phyloP scores from a whole-genome alignment of 2,797 vertebrate genomes.

The Lacerta bilineata region DNA sequence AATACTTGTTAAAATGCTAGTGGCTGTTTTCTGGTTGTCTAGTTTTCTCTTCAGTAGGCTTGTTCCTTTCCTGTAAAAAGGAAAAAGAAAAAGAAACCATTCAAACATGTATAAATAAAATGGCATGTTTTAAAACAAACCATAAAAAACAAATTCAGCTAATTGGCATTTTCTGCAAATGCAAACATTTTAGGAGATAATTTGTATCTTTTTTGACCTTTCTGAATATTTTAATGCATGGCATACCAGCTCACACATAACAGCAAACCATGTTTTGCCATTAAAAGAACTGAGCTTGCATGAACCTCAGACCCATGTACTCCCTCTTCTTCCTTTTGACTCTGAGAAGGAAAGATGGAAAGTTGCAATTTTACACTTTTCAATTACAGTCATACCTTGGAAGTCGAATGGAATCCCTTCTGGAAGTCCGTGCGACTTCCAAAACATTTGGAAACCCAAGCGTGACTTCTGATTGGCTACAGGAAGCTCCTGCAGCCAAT shows the following conservation, averaged over 20 bases:
- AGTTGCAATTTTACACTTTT: background rate
- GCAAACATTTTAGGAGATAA: background rate
- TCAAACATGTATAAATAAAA: background rate
- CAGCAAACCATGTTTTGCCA: background rate
- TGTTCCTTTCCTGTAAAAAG: conserved; percentile 10
- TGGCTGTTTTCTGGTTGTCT: conserved; percentile 48
- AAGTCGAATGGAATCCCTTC: too few species aligned
- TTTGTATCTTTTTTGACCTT: background rate
- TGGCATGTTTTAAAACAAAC: conserved; percentile 5
- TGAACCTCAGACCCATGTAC: background rate
- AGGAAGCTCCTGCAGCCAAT: too few species aligned
- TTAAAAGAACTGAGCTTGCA: background rate
- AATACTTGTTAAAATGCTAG: conserved; percentile 60
- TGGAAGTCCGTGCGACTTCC: too few species aligned
- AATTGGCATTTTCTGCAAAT: conserved; percentile 27
- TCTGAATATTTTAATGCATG: background rate
- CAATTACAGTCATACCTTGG: too few species aligned
- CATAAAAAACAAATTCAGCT: background rate
- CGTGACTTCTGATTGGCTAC: too few species aligned
- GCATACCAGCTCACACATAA: background rate
- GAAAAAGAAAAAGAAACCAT: conserved; percentile 27
- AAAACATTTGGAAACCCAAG: too few species aligned
- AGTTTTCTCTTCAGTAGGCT: background rate
- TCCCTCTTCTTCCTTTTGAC: background rate
- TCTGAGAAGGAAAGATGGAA: background rate